phyloP scores from a whole-genome alignment of 2,888 invertebrate species.

The Clistopyga incitator region DNA sequence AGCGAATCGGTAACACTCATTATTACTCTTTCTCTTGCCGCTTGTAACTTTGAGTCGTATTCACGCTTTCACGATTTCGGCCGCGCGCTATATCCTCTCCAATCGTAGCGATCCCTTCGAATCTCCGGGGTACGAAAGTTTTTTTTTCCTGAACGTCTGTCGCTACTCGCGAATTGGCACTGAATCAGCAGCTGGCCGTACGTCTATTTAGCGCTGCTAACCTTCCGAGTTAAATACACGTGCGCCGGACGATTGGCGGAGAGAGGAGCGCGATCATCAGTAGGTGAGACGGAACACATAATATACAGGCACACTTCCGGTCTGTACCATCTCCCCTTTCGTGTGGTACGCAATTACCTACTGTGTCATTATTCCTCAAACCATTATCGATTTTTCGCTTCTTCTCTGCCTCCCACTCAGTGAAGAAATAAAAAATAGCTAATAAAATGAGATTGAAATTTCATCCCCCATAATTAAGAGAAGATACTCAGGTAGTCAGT shows the following conservation, averaged over 20 bases:
- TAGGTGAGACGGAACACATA: constrained; percentile 68
- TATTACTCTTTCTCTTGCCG: constrained; percentile 23
- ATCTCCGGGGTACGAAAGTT: constrained; percentile 26
- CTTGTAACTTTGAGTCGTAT: constrained; percentile 39
- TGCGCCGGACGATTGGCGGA: constrained; percentile 48
- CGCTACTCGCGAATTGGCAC: constrained; percentile 50
- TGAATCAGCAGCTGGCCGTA: constrained; percentile 35
- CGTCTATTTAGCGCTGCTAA: constrained; percentile 15
- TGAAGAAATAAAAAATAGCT: background rate
- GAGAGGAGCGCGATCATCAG: constrained; percentile 58
- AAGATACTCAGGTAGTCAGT: background rate
- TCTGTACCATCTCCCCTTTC: constrained; percentile 6
- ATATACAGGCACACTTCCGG: constrained; percentile 62
- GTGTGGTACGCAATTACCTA: constrained; percentile 28
- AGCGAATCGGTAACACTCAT: constrained; percentile 11
- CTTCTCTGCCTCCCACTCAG: background rate
- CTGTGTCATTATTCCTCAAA: constrained; percentile 29
- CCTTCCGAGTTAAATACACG: constrained; percentile 45
- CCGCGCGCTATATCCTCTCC: constrained; percentile 24
- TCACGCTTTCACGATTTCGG: constrained; percentile 66
- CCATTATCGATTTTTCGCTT: background rate
- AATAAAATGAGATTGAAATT: constrained; percentile 1
- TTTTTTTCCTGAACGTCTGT: constrained; percentile 20
- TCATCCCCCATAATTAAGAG: background rate
- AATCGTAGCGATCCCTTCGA: constrained; percentile 1